Evolutionary conservation across 2,888 invertebrate genomes (phyloP), one percentile per base, ranked within the genome.

Genomic region (Tinea trinotella): DNA sequence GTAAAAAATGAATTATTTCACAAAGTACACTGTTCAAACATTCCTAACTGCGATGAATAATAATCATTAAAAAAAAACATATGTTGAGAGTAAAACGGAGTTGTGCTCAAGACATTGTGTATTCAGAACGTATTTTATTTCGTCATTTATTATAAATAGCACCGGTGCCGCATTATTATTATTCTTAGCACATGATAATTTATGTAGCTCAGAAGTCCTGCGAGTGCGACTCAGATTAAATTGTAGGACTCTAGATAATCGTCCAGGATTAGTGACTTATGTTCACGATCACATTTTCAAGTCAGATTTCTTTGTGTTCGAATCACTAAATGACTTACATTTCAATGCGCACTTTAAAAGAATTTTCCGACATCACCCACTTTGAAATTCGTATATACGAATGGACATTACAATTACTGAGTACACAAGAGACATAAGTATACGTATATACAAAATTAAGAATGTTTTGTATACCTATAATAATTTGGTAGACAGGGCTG

Each of bases 81-180:
- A 59, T 58, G 56, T 57, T 62, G 59, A 58, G 64, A 61, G 62
- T 63, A 65, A 67, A 61, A 60, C 58, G 57, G 60, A 61, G 61
- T 63, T 64, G 61, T 15, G 49, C 35, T 44, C 46, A 40, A 53
- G 20, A 54, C 68, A 74, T 76, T 80, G 66, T 58, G 79, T 79
- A 82, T 81, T 77, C 81, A 65, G 67, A 64, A 66, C 76, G 70
- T 77, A 78, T 73, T 73, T 77, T 71, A 72, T 79, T 78, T 79
- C 76, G 69, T 80, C 81, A 80, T 80, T 76, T 76, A 75, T 77
- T 71, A 80, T 76, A 74, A 79, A 79, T 71, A 76, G 69, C 71
- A 69, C 60, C 63, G 60, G 62, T 66, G 72, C 70, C 66, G 74
- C 71, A 75, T 74, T 76, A 80, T 82, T 82, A 80, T 77, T 68